Evolutionary conservation across 1,140 invertebrate species (phyloP).

Genomic region (Cyrtorhinus lividipennis): DNA sequence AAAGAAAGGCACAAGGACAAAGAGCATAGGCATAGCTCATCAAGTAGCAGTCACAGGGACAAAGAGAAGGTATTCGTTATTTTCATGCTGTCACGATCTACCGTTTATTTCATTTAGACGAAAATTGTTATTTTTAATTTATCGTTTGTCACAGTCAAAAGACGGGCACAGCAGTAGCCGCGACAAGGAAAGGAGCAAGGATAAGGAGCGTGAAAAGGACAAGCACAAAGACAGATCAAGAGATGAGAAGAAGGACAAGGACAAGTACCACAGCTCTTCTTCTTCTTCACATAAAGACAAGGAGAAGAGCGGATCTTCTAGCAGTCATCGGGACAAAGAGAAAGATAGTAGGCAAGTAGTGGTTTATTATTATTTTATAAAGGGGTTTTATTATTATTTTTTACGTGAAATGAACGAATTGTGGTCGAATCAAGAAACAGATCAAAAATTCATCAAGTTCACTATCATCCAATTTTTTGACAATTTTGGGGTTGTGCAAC

Average conservation of each 20-base stretch:
- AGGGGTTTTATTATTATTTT: too few species aligned
- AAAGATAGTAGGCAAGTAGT: constrained; percentile 19
- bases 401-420: too few species aligned
- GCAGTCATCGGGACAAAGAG: constrained; percentile 15
- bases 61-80: constrained; percentile 10
- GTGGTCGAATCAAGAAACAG: too few species aligned
- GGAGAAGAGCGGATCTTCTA: constrained; percentile 17
- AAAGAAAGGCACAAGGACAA: constrained; percentile 22
- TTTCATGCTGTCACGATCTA: not conserved
- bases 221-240: constrained; percentile 40
- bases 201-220: constrained; percentile 26
- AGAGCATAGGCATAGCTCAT: constrained; percentile 20
- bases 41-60: constrained; percentile 13
- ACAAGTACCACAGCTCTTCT: constrained; percentile 23
- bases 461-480: too few species aligned
- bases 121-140: too few species aligned
- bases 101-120: not conserved
- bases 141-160: constrained; percentile 11
- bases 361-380: too few species aligned
- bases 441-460: too few species aligned
- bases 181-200: constrained; percentile 25
- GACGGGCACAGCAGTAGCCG: constrained; percentile 10
- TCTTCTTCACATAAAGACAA: constrained; percentile 24
- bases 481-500: too few species aligned
- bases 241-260: constrained; percentile 23